Base-by-base conservation (phyloP, 1,140 invertebrate genomes). In the Kradibia gibbosae region DNA sequence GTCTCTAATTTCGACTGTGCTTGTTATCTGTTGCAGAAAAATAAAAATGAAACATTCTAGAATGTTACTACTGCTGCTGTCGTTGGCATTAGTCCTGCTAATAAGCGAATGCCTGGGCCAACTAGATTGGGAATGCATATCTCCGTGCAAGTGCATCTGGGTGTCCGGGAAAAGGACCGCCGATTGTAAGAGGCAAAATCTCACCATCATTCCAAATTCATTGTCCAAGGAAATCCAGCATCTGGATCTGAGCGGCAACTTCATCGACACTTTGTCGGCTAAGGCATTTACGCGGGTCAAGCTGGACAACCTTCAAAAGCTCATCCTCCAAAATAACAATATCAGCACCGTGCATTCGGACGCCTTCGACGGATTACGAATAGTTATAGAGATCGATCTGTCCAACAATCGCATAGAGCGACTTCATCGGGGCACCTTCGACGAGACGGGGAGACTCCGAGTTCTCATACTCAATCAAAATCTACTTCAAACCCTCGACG, bases 321-420 rank as follows among this genome's bases (percentile, higher is more conserved):
- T 98, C 5, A 93, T 94, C 78, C 85, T 97, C 62, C 92, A 91
- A 81, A 94, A 95, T 84, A 96, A 96, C 87, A 93, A 93, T 76
- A 93, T 98, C 11, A 91, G 93, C 80, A 91, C 92, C 8, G 92
- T 98, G 11, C 92, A 96, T 83, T 93, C 93, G 36, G 93, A 94
- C 78, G 95, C 96, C 0, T 95, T 98, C 85, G 93, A 92, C 77
- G 94, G 94, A 1, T 92, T 98, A 25, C 92, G 93, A 65, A 95
- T 97, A 79, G 92, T 98, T 60, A 96, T 97, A 48, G 96, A 98
- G 89, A 90, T 98, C 48, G 96, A 98, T 88, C 89, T 98, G 65
- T 96, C 96, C 0, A 92, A 93, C 80, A 98, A 98, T 87, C 91
- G 92, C 2, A 94, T 98, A 8, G 91, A 91, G 45, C 93, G 91